Percentiles rank a stretch among this genome's conserved stretches.
Evolutionary conservation across 1,140 invertebrate species (phyloP).

Genomic region (Bombus impatiens): DNA sequence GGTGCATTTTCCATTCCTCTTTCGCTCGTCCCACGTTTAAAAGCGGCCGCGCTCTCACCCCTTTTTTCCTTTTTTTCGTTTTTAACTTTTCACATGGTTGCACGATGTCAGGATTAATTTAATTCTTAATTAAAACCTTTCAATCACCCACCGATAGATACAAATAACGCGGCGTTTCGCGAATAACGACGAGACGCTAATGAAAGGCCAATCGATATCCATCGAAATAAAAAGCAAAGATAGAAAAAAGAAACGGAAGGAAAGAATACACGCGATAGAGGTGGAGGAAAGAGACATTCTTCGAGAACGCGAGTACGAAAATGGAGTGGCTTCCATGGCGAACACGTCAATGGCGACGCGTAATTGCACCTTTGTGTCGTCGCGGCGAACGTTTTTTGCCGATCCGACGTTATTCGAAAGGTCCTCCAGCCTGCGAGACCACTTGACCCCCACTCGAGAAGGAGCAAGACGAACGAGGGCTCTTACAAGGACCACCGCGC

Average conservation of each 20-base stretch:
- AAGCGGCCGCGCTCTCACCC: background rate
- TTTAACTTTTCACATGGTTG: slow-evolving; percentile 17
- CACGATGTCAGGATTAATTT: slow-evolving; percentile 40
- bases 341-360: slow-evolving; percentile 32
- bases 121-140: slow-evolving; percentile 40
- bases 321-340: background rate
- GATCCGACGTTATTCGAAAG: slow-evolving; percentile 68
- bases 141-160: slow-evolving; percentile 9
- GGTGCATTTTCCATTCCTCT: slow-evolving; percentile 34
- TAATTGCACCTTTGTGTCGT: slow-evolving; percentile 60
- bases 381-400: slow-evolving; percentile 54
- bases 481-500: slow-evolving; percentile 49
- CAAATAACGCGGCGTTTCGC: background rate
- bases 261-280: background rate
- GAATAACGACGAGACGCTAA: slow-evolving; percentile 34
- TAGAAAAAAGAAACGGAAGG: background rate
- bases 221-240: background rate
- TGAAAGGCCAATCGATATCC: background rate
- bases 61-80: background rate
- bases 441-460: slow-evolving; percentile 54
- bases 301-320: background rate
- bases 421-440: slow-evolving; percentile 53
- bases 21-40: background rate
- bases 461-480: slow-evolving; percentile 55
- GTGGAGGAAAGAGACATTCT: background rate